These are phyloP conservation scores for Stichopus horrens DNA, from an alignment of 53 echinoderm and acorn worm genomes.

Conservation along the genomic window DNA sequence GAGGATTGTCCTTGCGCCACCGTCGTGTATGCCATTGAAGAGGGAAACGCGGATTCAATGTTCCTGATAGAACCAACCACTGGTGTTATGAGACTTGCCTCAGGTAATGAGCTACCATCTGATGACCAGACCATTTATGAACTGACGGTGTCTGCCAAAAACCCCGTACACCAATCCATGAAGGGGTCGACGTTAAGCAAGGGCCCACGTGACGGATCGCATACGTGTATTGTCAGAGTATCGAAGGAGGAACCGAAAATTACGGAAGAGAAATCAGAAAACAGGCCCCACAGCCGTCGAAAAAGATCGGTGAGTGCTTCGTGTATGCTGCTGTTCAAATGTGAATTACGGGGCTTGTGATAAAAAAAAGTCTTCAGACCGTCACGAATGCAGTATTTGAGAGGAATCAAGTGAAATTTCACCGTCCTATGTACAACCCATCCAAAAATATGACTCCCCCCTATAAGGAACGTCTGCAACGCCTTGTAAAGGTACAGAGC, in stretches of 20 bases:
- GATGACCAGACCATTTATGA: constrained; percentile 34
- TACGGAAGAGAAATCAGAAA: constrained; percentile 49
- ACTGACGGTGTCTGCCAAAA: constrained; percentile 71
- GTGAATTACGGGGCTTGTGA: too few species aligned
- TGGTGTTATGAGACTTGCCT: constrained; percentile 67
- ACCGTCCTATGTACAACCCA: too few species aligned
- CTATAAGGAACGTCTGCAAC: too few species aligned
- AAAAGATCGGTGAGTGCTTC: constrained; percentile 56
- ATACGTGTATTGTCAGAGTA: background rate
- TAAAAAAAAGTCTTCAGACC: too few species aligned
- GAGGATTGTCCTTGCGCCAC: constrained; percentile 75
- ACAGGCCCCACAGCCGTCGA: constrained; percentile 39
- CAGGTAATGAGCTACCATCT: constrained; percentile 24
- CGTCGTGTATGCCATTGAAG: constrained; percentile 81
- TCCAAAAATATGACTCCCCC: too few species aligned
- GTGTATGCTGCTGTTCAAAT: background rate
- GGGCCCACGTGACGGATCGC: background rate
- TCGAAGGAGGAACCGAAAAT: background rate
- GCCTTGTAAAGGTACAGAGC: too few species aligned
- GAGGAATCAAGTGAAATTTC: too few species aligned
- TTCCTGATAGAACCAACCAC: constrained; percentile 80
- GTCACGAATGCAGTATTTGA: too few species aligned
- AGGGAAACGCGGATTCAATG: constrained; percentile 70
- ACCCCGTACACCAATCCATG: constrained; percentile 64
- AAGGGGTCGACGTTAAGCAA: background rate